Evolutionary conservation across 2,888 invertebrate genomes (phyloP), one percentile per base, ranked within the genome.

Genomic region (Pegoplata infirma): DNA sequence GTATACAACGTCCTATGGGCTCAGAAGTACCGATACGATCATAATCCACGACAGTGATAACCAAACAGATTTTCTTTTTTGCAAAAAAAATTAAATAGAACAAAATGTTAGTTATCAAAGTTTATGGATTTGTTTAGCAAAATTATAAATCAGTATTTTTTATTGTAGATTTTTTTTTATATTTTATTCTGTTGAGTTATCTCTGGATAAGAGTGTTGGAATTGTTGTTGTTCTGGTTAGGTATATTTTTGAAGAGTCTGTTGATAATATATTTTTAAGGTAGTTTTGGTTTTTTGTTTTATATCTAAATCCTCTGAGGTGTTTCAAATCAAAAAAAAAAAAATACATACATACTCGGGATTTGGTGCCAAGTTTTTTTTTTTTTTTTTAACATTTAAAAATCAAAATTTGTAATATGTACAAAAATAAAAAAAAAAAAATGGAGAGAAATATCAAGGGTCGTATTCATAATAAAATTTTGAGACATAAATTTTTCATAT

Each of bases 1-100:
- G 93, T 82, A 98, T 94, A 83, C 97, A 97, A 91, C 97, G 96
- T 83, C 99, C 99, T 89, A 99, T 99, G 61, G 99, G 99, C 91
- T 99, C 99, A 86, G 99, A 99, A 74, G 99, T 99, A 82, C 99
- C 99, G 91, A 99, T 98, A 90, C 99, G 96, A 92, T 99, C 99
- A 91, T 99, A 99, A 91, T 99, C 99, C 91, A 99, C 99, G 89
- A 99, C 99, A 81, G 99, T 99, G 88, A 99, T 95, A 91, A 97
- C 95, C 92, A 99, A 93, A 91, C 98, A 97, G 89, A 99, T 98
- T 96, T 99, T 99, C 99, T 99, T 79, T 32, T 63, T 56, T 49
- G 56, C 32, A 51, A 51, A 69, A 69, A 69, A 69, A 69, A 68
- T 63, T 69, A 16, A 69, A 69, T 51, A 80, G 69, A 67, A 66